Base-by-base conservation (phyloP, 2,797 vertebrate genomes). In the Cuniculus paca region DNA sequence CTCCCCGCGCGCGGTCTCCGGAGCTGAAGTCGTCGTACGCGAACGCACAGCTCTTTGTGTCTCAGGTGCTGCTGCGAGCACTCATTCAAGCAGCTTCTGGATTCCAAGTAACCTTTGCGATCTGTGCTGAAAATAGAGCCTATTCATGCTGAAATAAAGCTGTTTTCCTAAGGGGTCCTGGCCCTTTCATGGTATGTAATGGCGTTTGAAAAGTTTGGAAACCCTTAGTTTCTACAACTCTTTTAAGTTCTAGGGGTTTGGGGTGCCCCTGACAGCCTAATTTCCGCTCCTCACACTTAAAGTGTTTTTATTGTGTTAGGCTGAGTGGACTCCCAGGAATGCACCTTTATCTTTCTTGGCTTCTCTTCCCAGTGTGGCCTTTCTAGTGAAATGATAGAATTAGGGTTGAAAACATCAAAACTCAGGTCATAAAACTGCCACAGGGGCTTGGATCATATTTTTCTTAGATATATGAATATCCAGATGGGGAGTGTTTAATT, bases 321-420 rank as follows among this genome's bases (percentile, higher is more conserved):
- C 17, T 58, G 45, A 22, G 5, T 54, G 81, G 74, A 50, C 52
- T 63, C 36, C 12, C 42, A 56, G 88, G 22, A 88, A 78, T 52
- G 45, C 58, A n/a, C 68, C 74, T 19, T 88, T 36, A 56, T 63
- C 58, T 48, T 84, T 63, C 36, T 80, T 86, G 50, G 45, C 56
- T 87, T 61, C 19, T 54, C 31, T 42, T 65, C 9, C 10, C 42
- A 13, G 19, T 36, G 63, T 58, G 65, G 58, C 58, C 36, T 80
- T 88, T 65, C 78, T 50, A 58, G 28, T 54, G 78, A 89, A 72
- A 93, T 45, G 72, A 17, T 70, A 72, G n/a, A 94, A 60, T 85
- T 80, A 36, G 26, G 54, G 11, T 70, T 58, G 79, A 91, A 58
- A 54, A 45, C 52, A 87, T 82, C 22, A 42, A 90, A 92, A 92